Evolutionary conservation across 2,797 vertebrate genomes (phyloP).

Genomic region (Sebastes diploproa): DNA sequence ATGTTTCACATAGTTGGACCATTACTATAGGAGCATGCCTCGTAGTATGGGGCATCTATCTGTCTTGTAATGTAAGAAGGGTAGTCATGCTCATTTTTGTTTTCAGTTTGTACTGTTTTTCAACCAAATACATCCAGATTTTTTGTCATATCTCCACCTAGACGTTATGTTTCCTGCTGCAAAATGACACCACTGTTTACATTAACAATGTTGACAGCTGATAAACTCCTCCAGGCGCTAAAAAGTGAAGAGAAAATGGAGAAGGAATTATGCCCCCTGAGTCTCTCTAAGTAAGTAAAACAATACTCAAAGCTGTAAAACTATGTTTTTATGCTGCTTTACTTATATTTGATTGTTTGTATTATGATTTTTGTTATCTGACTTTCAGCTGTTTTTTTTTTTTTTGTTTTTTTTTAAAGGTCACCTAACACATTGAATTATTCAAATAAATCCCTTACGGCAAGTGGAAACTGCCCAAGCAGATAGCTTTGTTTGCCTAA

Average conservation of each 20-base stretch:
- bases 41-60: neutral
- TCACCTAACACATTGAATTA: neutral
- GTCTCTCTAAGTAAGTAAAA: neutral
- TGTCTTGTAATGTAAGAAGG: neutral
- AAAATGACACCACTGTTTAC: neutral
- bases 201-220: constrained; percentile 1
- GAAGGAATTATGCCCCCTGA: neutral
- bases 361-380: neutral
- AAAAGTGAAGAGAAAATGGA: neutral
- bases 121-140: neutral
- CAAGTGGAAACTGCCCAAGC: neutral
- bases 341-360: neutral
- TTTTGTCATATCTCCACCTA: neutral
- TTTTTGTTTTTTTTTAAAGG: neutral
- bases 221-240: constrained; percentile 7
- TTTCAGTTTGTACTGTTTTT: neutral
- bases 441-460: neutral
- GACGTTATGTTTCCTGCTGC: neutral
- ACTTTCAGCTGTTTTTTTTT: neutral
- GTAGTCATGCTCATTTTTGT: neutral
- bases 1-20: constrained; percentile 4
- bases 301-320: neutral
- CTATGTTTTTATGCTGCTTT: neutral
- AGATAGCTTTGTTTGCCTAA: neutral
- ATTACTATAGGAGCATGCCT: neutral